Percentiles rank a stretch among this genome's conserved stretches.
Evolutionary conservation across 2,797 vertebrate species (phyloP).

Genomic region (Mergus octosetaceus): DNA sequence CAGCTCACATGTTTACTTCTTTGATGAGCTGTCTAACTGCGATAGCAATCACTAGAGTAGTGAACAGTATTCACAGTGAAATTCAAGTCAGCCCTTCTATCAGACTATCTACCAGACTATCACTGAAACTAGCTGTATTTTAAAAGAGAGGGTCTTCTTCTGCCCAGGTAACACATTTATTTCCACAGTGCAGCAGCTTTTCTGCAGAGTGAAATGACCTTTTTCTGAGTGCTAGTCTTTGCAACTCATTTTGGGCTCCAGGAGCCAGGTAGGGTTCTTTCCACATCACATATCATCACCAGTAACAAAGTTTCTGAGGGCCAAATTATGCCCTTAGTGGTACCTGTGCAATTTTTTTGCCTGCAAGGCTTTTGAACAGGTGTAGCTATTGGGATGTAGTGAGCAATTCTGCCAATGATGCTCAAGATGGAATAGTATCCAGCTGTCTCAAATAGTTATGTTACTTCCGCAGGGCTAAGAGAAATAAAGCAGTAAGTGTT

Average conservation of each 20-base stretch:
- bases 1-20: not conserved
- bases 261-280: not conserved
- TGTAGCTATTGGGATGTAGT: constrained; percentile 14
- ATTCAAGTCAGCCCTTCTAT: not conserved
- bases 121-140: not conserved
- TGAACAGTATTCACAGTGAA: not conserved
- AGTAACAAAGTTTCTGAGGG: not conserved
- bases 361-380: constrained; percentile 40
- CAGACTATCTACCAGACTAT: not conserved
- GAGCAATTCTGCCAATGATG: not conserved
- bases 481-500: not conserved
- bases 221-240: not conserved
- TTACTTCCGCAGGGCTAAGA: constrained; percentile 2
- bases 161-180: not conserved
- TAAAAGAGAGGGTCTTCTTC: not conserved
- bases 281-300: not conserved
- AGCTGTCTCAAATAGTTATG: constrained; percentile 23
- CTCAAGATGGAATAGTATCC: not conserved
- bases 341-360: constrained; percentile 16
- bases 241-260: not conserved
- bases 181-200: not conserved
- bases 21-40: not conserved
- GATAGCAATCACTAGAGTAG: not conserved
- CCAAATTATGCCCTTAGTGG: constrained; percentile 13
- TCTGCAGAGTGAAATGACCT: not conserved